phyloP scores from a whole-genome alignment of 2,113 vertebrate genomes.

The Daphoenositta chrysoptera region DNA sequence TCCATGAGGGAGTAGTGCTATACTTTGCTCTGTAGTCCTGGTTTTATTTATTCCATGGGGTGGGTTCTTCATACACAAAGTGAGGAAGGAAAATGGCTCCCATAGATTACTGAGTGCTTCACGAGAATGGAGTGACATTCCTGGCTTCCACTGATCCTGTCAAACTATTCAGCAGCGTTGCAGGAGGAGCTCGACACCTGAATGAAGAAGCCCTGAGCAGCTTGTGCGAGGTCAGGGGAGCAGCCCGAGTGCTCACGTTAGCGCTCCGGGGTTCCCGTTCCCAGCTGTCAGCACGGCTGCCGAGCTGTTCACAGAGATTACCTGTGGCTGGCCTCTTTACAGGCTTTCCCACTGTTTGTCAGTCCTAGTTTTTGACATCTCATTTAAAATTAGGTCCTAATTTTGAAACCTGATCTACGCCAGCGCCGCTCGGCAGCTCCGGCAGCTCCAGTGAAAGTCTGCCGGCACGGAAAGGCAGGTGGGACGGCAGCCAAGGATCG shows the following conservation, averaged over 20 bases:
- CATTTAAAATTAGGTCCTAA: constrained; percentile 19
- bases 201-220: neutral
- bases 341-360: neutral
- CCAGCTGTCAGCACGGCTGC: constrained; percentile 1
- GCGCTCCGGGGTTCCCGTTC: neutral
- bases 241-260: neutral
- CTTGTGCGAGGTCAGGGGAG: neutral
- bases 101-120: neutral
- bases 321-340: neutral
- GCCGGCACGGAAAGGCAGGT: neutral
- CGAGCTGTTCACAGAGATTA: neutral
- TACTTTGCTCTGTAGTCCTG: neutral
- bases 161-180: neutral
- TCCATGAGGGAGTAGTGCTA: neutral
- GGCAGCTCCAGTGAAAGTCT: neutral
- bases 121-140: neutral
- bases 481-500: neutral
- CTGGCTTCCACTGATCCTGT: neutral
- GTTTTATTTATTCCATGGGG: neutral
- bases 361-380: neutral
- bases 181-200: neutral
- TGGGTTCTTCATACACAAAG: neutral
- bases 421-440: neutral
- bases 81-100: neutral
- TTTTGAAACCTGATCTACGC: neutral